Evolutionary conservation across 2,888 invertebrate species (phyloP), one percentile per base, ranked within the genome.

Genomic region (Sminthurinus aureus): DNA sequence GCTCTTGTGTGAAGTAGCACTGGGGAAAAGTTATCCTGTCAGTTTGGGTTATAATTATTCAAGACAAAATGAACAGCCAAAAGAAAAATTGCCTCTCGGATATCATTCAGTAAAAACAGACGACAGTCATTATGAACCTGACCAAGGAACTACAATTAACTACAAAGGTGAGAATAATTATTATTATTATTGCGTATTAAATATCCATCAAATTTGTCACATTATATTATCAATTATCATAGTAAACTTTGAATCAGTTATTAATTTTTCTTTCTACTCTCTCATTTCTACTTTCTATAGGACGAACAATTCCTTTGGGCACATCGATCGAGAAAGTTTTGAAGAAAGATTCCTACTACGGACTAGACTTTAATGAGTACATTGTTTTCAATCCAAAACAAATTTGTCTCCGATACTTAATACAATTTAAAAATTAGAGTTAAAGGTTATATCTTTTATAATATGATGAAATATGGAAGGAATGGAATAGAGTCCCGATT

Each of bases 1-100:
- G 89, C 88, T 92, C 26, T 89, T 92, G 2, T 91, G 91, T 89
- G 91, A 92, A 90, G 92, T 91, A 86, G 88, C 89, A 20, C 71
- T 89, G 22, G 88, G 89, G 0, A 88, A 88, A 24, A 79, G 85
- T 18, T 84, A 84, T 51, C 81, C 85, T 8, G 85, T 88, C 0
- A 38, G 12, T n/a, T 13, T 73, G 8, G 2, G 22, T 11, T 71
- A 8, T 20, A 26, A 50, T 38, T n/a, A 50, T 51, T 9, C 9
- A 11, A 20, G n/a, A 12, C 9, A n/a, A 8, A 13, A 79, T 13
- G 81, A 85, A 0, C 78, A 82, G 15, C 79, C 79, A 26, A n/a
- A 50, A 20, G 79, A 77, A 13, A 66, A 73, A 26, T 50, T 85
- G 0, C 87, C 86, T 8, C 50, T 64, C 0, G 83, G 78, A 9